Evolutionary conservation across 1,140 invertebrate species (phyloP).

Genomic region (Akabosia matsudoensis): DNA sequence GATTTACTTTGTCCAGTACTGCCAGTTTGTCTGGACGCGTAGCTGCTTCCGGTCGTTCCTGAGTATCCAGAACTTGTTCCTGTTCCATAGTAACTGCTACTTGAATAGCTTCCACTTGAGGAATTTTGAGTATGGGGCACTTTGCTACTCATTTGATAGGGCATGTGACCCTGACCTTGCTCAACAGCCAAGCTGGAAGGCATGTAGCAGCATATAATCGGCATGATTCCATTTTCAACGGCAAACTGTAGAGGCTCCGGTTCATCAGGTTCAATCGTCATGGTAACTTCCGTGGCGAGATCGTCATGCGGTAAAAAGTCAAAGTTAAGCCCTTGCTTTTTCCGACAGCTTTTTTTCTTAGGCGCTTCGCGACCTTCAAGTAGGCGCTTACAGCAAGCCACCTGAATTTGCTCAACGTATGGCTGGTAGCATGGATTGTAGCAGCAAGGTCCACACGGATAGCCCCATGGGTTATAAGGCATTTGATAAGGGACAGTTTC

Average conservation of each 20-base stretch:
- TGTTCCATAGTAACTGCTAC: no score
- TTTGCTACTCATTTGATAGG: no score
- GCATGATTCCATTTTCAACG: constrained; percentile 34
- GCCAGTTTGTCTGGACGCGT: no score
- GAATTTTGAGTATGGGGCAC: no score
- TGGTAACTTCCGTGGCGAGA: constrained; percentile 27
- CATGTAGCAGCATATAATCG: constrained; percentile 36
- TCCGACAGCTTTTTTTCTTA: not conserved
- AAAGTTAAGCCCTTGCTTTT: constrained; percentile 31
- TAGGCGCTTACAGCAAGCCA: not conserved
- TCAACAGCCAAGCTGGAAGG: constrained; percentile 12
- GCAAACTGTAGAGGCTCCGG: constrained; percentile 32
- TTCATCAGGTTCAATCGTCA: constrained; percentile 36
- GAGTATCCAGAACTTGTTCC: no score
- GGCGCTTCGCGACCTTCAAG: not conserved
- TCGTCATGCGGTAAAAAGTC: constrained; percentile 18
- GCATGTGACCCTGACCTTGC: no score
- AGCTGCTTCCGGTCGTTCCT: no score
- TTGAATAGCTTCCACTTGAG: no score
- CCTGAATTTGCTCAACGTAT: not conserved
- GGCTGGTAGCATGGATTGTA: not conserved
- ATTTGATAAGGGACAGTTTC: no score
- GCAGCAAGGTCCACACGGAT: no score
- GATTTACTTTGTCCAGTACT: no score
- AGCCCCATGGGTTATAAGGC: no score